These are phyloP conservation scores for Poeciliopsis infans DNA, from an alignment of 2,797 vertebrate species.

Conservation along the genomic window DNA sequence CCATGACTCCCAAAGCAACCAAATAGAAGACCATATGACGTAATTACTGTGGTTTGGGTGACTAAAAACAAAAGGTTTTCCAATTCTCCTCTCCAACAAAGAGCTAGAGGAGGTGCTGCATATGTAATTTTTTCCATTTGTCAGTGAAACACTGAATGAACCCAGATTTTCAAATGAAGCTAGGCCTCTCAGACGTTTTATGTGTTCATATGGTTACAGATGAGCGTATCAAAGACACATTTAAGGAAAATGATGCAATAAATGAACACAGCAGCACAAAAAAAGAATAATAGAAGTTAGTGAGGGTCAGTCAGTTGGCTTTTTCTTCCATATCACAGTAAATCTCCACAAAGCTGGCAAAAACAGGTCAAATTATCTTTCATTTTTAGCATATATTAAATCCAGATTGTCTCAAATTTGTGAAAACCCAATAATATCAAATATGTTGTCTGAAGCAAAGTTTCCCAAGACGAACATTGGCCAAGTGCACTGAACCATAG, in stretches of 20 bases:
- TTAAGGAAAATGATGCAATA: conserved; percentile 53
- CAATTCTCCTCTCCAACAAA: conserved; percentile 40
- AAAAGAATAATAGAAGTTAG: conserved; percentile 34
- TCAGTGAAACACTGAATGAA: conserved; percentile 38
- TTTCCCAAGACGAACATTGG: conserved; percentile 10
- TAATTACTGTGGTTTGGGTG: conserved; percentile 45
- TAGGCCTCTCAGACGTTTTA: conserved; percentile 36
- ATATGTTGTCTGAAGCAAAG: conserved; percentile 25
- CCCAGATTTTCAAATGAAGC: conserved; percentile 39
- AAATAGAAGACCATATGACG: conserved; percentile 30
- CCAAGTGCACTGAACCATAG: conserved; percentile 23
- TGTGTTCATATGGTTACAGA: conserved; percentile 28
- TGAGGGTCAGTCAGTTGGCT: conserved; percentile 39
- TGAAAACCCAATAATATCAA: conserved; percentile 24
- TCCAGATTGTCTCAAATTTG: conserved; percentile 19
- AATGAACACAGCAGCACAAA: conserved; percentile 36
- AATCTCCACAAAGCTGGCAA: conserved; percentile 39
- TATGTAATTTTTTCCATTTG: conserved; percentile 65
- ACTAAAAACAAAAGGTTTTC: conserved; percentile 54
- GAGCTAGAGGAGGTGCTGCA: conserved; percentile 40
- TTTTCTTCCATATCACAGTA: conserved; percentile 36
- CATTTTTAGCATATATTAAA: conserved; percentile 37
- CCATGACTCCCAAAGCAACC: conserved; percentile 28
- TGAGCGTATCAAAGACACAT: conserved; percentile 35
- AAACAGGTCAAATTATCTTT: conserved; percentile 14